These are phyloP conservation scores for Timandra comae DNA, from an alignment of 2,888 invertebrate genomes.

Conservation along the genomic window DNA sequence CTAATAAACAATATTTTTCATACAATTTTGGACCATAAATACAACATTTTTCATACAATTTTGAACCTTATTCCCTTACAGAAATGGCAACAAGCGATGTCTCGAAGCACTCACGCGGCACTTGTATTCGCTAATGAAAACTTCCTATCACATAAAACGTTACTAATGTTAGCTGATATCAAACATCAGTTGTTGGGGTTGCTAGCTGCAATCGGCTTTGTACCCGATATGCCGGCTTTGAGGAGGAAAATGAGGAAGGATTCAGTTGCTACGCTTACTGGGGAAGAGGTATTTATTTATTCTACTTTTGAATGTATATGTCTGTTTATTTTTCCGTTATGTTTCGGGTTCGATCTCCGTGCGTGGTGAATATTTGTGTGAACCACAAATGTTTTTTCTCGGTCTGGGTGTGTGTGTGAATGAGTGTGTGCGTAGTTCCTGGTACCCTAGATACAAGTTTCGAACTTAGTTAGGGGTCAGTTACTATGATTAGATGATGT, in stretches of 20 bases:
- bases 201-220: slow-evolving; percentile 86
- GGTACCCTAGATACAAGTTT: no score
- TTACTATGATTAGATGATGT: no score
- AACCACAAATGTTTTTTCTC: no score
- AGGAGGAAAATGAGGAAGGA: slow-evolving; percentile 77
- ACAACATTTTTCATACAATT: no score
- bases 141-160: slow-evolving; percentile 87
- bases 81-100: slow-evolving; percentile 87
- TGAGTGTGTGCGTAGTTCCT: no score
- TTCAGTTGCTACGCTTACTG: slow-evolving; percentile 80
- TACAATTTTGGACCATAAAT: no score
- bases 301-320: neutral
- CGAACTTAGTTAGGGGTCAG: no score
- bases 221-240: slow-evolving; percentile 79
- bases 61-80: slow-evolving; percentile 54
- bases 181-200: slow-evolving; percentile 88
- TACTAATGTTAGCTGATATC: slow-evolving; percentile 90
- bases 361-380: no score
- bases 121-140: slow-evolving; percentile 88
- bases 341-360: no score
- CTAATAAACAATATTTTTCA: no score
- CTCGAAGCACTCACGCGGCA: slow-evolving; percentile 82
- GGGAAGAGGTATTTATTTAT: slow-evolving; percentile 61
- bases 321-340: no score
- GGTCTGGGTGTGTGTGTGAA: no score